Evolutionary conservation across 2,797 vertebrate species (phyloP).

Genomic region (Esox masquinongy): DNA sequence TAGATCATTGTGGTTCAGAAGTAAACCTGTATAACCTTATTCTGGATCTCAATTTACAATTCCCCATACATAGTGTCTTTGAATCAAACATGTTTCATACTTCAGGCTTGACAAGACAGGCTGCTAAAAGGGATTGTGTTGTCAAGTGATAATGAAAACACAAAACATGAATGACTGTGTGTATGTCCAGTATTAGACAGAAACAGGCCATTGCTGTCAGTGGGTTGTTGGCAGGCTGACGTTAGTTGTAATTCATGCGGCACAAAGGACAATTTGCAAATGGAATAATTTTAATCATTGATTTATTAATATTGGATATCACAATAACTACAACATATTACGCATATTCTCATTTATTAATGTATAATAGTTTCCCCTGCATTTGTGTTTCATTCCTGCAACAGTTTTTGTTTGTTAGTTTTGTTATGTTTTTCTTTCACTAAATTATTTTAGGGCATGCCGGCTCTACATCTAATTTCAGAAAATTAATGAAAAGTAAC

Average conservation of each 20-base stretch:
- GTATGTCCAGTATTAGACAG: constrained; percentile 15
- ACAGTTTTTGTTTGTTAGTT: background rate
- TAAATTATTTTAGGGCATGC: background rate
- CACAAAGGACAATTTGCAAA: constrained; percentile 8
- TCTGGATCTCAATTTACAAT: constrained; percentile 7
- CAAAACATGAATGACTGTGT: constrained; percentile 22
- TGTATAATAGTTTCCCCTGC: background rate
- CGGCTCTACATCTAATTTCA: background rate
- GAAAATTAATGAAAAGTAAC: background rate
- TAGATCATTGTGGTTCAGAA: background rate
- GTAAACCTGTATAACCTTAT: background rate
- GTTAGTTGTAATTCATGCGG: constrained; percentile 28
- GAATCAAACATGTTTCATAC: constrained; percentile 16
- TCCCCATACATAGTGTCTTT: constrained; percentile 8
- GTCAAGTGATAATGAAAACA: constrained; percentile 45
- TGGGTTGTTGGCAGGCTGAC: constrained; percentile 8
- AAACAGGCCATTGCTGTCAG: background rate
- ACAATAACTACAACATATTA: constrained; percentile 7
- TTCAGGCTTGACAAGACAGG: constrained; percentile 40
- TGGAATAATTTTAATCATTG: too few relatives aligned
- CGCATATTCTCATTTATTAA: background rate
- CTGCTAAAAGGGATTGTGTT: constrained; percentile 22
- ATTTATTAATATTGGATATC: background rate
- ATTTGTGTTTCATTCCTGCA: background rate
- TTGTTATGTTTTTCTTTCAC: background rate